phyloP scores from a whole-genome alignment of 2,888 invertebrate species.

The Habrosyne pyritoides region DNA sequence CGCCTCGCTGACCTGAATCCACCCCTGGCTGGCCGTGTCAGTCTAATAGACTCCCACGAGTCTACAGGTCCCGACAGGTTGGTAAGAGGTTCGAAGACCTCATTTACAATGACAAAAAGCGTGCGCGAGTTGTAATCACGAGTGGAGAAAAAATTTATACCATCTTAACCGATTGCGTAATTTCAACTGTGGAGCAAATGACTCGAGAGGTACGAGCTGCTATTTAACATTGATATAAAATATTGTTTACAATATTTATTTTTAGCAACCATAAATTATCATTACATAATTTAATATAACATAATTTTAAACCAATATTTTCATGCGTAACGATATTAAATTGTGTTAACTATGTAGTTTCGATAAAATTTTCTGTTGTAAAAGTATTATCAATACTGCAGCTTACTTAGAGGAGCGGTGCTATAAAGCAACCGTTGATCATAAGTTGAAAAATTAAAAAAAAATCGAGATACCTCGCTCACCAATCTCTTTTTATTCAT shows the following conservation, averaged over 20 bases:
- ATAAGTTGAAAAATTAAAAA: slow-evolving; percentile 8
- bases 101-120: slow-evolving; percentile 39
- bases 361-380: too few species aligned
- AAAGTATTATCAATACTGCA: not conserved
- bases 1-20: slow-evolving; percentile 12
- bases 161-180: slow-evolving; percentile 24
- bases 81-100: slow-evolving; percentile 40
- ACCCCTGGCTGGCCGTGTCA: slow-evolving; percentile 21
- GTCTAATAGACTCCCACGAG: slow-evolving; percentile 42
- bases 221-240: not conserved
- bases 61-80: slow-evolving; percentile 39
- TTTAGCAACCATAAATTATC: too few species aligned
- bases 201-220: not conserved
- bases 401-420: not conserved
- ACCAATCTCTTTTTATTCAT: slow-evolving; percentile 24
- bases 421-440: slow-evolving; percentile 8
- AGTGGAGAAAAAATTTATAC: slow-evolving; percentile 32
- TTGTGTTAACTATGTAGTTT: too few species aligned
- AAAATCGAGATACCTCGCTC: not conserved
- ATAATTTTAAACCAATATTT: too few species aligned
- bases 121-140: slow-evolving; percentile 31
- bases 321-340: too few species aligned
- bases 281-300: not conserved
- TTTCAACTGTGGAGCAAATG: not conserved
- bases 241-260: too few species aligned